Conservation (phyloP, 2,113 vertebrate species). For the Leptodactylus fuscus region DNA sequence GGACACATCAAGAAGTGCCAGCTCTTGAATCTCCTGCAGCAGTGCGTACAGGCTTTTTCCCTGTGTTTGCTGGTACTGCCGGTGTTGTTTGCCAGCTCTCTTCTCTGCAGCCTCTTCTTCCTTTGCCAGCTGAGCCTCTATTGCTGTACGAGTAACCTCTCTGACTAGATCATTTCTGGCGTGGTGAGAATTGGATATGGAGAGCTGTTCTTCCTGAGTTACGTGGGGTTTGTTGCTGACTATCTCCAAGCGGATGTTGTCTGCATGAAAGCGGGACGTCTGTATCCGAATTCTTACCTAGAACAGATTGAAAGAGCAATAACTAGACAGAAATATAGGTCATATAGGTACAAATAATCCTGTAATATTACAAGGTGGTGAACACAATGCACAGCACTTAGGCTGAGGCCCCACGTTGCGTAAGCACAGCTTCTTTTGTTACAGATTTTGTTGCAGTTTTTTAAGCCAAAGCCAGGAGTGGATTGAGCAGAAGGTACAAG, state of each 20-base stretch:
- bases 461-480: no score
- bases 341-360: no score
- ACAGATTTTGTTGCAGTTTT: no score
- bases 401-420: no score
- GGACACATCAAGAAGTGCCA: conserved; percentile 80
- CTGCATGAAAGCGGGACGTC: conserved; percentile 78
- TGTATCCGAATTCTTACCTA: conserved; percentile 87
- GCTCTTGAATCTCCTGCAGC: conserved; percentile 90
- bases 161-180: conserved; percentile 78
- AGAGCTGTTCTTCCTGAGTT: accelerated
- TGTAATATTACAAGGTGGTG: no score
- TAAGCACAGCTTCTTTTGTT: no score
- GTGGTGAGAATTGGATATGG: conserved; percentile 33
- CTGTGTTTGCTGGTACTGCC: conserved; percentile 85
- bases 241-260: conserved; percentile 82
- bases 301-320: neutral
- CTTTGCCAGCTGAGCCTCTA: conserved; percentile 79
- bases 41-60: conserved; percentile 83
- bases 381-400: no score
- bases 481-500: no score
- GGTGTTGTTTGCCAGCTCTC: conserved; percentile 74
- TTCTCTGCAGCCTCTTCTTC: conserved; percentile 63
- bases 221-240: conserved; percentile 74
- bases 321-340: no score
- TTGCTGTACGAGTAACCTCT: conserved; percentile 84